Conservation (phyloP, 1,140 invertebrate species). For the Heterodera schachtii region DNA sequence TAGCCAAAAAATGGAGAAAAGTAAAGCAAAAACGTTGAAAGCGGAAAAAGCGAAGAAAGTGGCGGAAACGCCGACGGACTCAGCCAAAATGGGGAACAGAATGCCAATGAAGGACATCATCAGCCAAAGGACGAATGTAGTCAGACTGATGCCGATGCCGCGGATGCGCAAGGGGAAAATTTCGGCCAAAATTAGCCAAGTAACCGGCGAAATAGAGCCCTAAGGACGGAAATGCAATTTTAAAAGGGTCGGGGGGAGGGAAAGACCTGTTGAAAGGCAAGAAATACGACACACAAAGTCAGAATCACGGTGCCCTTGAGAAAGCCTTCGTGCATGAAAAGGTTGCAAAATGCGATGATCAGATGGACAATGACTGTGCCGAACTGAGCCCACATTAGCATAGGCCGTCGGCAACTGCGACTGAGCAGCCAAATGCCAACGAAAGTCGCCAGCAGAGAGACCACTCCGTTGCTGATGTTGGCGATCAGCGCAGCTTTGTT, state of each 20-base stretch:
- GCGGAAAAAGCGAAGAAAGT: conserved; percentile 17
- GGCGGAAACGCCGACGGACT: not conserved
- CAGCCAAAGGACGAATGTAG: conserved; percentile 19
- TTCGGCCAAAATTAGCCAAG: conserved; percentile 24
- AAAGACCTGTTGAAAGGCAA: conserved; percentile 21
- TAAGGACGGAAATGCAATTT: not conserved
- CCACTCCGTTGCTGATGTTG: conserved; percentile 18
- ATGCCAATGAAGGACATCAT: conserved; percentile 14
- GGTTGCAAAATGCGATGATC: conserved; percentile 6
- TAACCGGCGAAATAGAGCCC: conserved; percentile 20
- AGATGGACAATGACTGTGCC: conserved; percentile 12
- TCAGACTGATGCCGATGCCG: conserved; percentile 14
- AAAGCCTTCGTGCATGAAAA: conserved; percentile 3
- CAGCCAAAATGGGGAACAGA: conserved; percentile 9
- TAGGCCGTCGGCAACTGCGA: conserved; percentile 2
- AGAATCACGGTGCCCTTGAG: conserved; percentile 2
- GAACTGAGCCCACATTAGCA: conserved; percentile 13
- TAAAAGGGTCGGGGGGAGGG: not conserved
- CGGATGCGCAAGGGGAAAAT: conserved; percentile 23
- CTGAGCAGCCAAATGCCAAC: conserved; percentile 22
- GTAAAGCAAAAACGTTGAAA: conserved; percentile 11
- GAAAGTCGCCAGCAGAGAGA: conserved; percentile 5
- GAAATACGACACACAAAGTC: conserved; percentile 1
- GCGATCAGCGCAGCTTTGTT: conserved; percentile 15
- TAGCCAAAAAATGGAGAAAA: conserved; percentile 16